phyloP scores from a whole-genome alignment of 2,113 vertebrate species.

The Turdus rufiventris region DNA sequence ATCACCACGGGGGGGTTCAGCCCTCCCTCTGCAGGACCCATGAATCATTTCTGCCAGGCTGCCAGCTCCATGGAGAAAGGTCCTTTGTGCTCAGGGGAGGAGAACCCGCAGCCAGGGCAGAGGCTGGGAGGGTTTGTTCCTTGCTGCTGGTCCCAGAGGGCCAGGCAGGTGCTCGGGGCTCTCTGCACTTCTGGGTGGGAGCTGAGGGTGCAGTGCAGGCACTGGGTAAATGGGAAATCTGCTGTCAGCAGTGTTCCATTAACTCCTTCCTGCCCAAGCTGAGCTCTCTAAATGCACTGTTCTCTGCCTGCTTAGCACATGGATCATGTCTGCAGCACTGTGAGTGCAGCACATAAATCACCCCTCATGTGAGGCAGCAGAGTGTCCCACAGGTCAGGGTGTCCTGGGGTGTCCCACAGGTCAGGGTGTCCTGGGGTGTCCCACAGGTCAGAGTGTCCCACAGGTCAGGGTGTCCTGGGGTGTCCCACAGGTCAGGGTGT shows the following conservation, averaged over 20 bases:
- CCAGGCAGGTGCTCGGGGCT: neutral
- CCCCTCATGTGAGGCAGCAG: neutral
- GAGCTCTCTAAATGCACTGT: neutral
- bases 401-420: neutral
- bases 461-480: neutral
- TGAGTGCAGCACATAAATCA: neutral
- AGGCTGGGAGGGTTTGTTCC: neutral
- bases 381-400: neutral
- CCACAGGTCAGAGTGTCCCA: neutral
- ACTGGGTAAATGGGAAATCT: rapidly evolving
- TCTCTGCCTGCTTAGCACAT: neutral
- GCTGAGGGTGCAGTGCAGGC: neutral
- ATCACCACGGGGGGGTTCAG: rapidly evolving
- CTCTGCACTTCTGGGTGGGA: neutral
- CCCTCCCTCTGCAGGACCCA: neutral
- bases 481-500: neutral
- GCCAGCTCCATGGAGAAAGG: neutral
- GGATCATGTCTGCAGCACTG: neutral
- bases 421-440: neutral
- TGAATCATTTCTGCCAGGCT: neutral
- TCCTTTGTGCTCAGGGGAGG: neutral
- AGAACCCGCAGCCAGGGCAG: neutral
- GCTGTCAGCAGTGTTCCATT: rapidly evolving
- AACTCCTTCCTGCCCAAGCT: neutral
- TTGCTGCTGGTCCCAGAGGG: neutral